A percentile compares a stretch with the other conserved stretches of the same genome.
These are phyloP conservation scores for Leucania comma DNA, from an alignment of 2,888 invertebrate genomes.

Conservation along the genomic window DNA sequence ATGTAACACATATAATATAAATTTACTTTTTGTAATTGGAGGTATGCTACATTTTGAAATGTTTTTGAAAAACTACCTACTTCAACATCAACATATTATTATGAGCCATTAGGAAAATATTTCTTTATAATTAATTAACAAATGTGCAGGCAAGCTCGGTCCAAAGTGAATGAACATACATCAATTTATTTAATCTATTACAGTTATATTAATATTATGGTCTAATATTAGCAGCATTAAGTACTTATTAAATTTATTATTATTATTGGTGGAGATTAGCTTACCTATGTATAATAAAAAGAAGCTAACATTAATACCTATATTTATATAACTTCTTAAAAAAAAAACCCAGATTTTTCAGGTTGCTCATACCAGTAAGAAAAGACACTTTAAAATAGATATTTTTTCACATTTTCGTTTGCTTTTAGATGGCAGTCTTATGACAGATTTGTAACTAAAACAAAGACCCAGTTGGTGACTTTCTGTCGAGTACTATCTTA, in stretches of 20 bases:
- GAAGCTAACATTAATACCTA: background rate
- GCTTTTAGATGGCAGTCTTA: background rate
- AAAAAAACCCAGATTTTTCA: slow-evolving; percentile 4
- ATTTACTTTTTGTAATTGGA: slow-evolving; percentile 55
- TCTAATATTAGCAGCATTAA: slow-evolving; percentile 48
- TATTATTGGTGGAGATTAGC: slow-evolving; percentile 26
- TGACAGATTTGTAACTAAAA: background rate
- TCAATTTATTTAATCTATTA: slow-evolving; percentile 41
- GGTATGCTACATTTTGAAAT: slow-evolving; percentile 62
- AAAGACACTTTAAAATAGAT: background rate
- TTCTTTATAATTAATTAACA: slow-evolving; percentile 84
- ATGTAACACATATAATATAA: slow-evolving; percentile 63
- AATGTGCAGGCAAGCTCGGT: slow-evolving; percentile 82
- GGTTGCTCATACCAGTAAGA: background rate
- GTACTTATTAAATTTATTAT: slow-evolving; percentile 46
- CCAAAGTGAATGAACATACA: slow-evolving; percentile 65
- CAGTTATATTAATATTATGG: slow-evolving; percentile 38
- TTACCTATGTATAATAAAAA: slow-evolving; percentile 9
- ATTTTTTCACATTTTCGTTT: background rate
- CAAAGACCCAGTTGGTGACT: background rate
- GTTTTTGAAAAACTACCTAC: slow-evolving; percentile 76
- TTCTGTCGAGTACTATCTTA: background rate
- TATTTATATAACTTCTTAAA: background rate
- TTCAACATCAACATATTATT: slow-evolving; percentile 71
- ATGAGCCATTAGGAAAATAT: slow-evolving; percentile 82